Conservation (phyloP, 2,888 invertebrate species). For the Xiphydria camelus region DNA sequence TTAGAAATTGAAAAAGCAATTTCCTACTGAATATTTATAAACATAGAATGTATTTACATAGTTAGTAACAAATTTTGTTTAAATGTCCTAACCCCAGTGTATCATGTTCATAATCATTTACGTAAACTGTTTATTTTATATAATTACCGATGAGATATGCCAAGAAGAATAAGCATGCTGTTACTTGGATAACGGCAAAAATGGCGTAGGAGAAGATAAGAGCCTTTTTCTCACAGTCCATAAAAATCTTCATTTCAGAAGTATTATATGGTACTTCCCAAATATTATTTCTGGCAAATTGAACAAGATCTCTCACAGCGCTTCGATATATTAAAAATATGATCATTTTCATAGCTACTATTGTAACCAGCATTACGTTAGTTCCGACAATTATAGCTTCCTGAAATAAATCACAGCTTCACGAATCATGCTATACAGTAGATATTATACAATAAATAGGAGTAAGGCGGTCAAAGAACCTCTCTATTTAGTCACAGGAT, state of each 20-base stretch:
- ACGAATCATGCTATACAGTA: too few species aligned
- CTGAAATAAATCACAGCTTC: conserved; percentile 20
- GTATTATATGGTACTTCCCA: conserved; percentile 26
- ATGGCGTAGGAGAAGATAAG: conserved; percentile 24
- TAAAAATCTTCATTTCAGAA: conserved; percentile 21
- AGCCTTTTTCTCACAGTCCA: conserved; percentile 23
- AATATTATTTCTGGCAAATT: conserved; percentile 25
- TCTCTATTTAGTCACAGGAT: too few species aligned
- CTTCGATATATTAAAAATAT: conserved; percentile 17
- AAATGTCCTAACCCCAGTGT: too few species aligned
- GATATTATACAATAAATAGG: too few species aligned
- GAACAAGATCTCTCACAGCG: conserved; percentile 22
- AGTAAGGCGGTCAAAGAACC: too few species aligned
- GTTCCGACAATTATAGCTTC: conserved; percentile 19
- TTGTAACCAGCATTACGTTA: conserved; percentile 22
- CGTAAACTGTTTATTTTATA: conserved; percentile 16
- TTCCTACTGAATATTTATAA: too few species aligned
- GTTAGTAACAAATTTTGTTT: too few species aligned
- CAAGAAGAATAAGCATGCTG: too few species aligned
- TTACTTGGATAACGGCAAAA: conserved; percentile 21
- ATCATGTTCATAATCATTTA: too few species aligned
- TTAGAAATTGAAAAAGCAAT: too few species aligned
- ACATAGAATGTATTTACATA: too few species aligned
- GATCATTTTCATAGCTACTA: conserved; percentile 21
- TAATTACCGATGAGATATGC: conserved; percentile 22